Conservation (phyloP, 2,888 invertebrate species). For the Andrena dorsata region DNA sequence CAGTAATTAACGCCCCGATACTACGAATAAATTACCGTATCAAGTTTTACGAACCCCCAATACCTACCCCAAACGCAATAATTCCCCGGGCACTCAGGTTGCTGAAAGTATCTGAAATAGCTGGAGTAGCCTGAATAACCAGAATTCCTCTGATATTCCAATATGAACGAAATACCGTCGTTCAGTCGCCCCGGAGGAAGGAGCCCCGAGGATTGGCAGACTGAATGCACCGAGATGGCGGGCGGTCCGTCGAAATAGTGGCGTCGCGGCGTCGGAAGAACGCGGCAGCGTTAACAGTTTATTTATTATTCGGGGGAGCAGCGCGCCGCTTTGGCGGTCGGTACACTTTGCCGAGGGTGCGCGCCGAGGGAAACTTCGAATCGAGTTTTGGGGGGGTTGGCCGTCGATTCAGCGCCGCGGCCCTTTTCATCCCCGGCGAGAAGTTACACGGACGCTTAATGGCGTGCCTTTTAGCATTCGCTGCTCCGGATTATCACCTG, state of each 20-base stretch:
- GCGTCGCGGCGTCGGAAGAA: slow-evolving; percentile 17
- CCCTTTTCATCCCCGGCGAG: slow-evolving; percentile 66
- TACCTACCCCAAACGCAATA: too few species aligned
- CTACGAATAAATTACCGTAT: too few species aligned
- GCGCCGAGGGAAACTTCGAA: slow-evolving; percentile 65
- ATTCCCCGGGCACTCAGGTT: too few species aligned
- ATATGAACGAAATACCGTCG: too few species aligned
- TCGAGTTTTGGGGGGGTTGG: slow-evolving; percentile 61
- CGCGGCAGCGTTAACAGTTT: slow-evolving; percentile 41
- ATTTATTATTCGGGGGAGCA: slow-evolving; percentile 62
- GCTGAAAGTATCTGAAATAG: too few species aligned
- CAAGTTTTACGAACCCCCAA: too few species aligned
- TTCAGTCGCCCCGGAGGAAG: too few species aligned
- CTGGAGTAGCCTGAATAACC: too few species aligned
- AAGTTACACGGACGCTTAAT: slow-evolving; percentile 71
- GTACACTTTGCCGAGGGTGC: slow-evolving; percentile 54
- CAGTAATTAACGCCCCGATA: too few species aligned
- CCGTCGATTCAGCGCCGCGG: slow-evolving; percentile 59
- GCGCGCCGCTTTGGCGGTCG: slow-evolving; percentile 45
- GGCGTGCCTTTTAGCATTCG: slow-evolving; percentile 67
- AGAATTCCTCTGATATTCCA: too few species aligned
- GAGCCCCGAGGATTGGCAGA: too few species aligned
- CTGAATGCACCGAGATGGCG: background rate
- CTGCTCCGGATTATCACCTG: slow-evolving; percentile 67
- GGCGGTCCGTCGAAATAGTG: background rate